Evolutionary conservation across 64 coral and sea anemone species (phyloP).

Genomic region (Astreopora myriophthalma): DNA sequence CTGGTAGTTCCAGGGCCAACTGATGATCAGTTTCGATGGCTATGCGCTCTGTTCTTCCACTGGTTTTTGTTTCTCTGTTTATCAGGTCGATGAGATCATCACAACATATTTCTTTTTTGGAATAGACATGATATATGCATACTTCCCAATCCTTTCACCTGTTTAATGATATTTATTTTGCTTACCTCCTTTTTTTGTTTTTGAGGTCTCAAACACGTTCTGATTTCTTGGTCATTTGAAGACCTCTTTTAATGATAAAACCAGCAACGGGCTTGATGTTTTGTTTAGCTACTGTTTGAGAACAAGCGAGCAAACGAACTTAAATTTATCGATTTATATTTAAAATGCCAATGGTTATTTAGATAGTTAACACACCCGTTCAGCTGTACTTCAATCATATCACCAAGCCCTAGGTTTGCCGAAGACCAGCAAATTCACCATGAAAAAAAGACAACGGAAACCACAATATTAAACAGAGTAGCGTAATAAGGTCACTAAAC

Average conservation of each 20-base stretch:
- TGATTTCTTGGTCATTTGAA: neutral
- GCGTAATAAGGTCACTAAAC: neutral
- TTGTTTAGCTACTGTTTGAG: conserved; percentile 5
- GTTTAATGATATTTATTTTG: conserved; percentile 9
- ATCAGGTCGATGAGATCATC: neutral
- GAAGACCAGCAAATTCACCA: conserved; percentile 62
- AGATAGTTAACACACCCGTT: neutral
- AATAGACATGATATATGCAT: neutral
- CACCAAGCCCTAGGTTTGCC: conserved; percentile 49
- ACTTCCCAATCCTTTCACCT: neutral
- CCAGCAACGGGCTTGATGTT: conserved; percentile 5
- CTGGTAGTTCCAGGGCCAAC: conserved; percentile 69
- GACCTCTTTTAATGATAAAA: conserved; percentile 16
- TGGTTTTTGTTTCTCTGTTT: conserved; percentile 20
- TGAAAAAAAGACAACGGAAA: conserved; percentile 15
- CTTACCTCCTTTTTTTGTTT: neutral
- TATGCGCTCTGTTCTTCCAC: conserved; percentile 62
- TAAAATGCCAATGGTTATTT: neutral
- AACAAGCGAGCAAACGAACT: neutral
- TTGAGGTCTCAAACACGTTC: neutral
- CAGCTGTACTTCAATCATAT: conserved; percentile 31
- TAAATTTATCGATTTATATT: neutral
- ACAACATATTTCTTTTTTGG: neutral
- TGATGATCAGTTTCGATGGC: conserved; percentile 81
- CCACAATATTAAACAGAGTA: conserved; percentile 30